Conservation (phyloP, 2,113 vertebrate species). For the Malurus alboscapulatus region DNA sequence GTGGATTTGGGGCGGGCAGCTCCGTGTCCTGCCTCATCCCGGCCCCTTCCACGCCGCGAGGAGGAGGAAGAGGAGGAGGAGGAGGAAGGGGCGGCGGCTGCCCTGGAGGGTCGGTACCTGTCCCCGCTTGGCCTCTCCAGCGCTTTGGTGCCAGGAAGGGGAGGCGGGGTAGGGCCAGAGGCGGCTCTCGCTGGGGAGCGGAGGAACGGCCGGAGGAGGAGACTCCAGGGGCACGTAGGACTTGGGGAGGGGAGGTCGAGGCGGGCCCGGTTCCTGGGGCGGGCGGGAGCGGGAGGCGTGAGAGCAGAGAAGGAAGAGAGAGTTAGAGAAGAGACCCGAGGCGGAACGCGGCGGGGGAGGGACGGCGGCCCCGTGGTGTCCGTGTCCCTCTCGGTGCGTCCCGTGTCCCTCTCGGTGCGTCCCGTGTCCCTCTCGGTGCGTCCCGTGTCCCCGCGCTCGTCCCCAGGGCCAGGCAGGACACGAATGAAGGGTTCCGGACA, state of each 20-base stretch:
- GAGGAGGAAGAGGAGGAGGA: neutral
- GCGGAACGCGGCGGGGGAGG: neutral
- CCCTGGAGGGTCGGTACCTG: conserved; percentile 70
- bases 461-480: neutral
- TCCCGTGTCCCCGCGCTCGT: neutral
- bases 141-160: conserved; percentile 77
- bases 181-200: conserved; percentile 85
- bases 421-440: neutral
- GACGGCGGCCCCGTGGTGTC: neutral
- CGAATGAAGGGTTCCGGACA: neutral
- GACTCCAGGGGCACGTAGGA: conserved; percentile 91
- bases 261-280: conserved; percentile 89
- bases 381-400: neutral
- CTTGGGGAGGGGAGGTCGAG: conserved; percentile 95
- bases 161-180: conserved; percentile 85
- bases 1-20: accelerated
- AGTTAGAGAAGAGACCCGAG: conserved; percentile 54
- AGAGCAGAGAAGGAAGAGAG: conserved; percentile 69
- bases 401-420: neutral
- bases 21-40: neutral
- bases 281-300: conserved; percentile 68
- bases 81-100: neutral
- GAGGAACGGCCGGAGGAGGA: conserved; percentile 82
- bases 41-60: neutral
- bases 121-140: conserved; percentile 80